Conservation (phyloP, 1,140 invertebrate species). For the Gonatopus flavifemur region DNA sequence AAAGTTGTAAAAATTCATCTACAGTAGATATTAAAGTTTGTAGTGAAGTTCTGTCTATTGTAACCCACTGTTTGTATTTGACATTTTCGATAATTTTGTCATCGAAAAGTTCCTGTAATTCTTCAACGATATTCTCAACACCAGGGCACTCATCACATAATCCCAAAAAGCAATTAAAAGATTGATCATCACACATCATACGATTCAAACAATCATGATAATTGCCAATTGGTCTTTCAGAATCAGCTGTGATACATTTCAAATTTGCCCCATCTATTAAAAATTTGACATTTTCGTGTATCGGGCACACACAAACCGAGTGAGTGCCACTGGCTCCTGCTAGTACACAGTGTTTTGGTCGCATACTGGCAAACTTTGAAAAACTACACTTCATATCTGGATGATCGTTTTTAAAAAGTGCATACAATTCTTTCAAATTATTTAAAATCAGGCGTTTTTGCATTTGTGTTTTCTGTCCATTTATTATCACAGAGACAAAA, state of each 20-base stretch:
- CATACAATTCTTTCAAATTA: too few relatives aligned
- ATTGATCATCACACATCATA: slow-evolving; percentile 9
- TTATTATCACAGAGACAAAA: slow-evolving; percentile 8
- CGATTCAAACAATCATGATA: slow-evolving; percentile 17
- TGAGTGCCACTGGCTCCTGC: slow-evolving; percentile 21
- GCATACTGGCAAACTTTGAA: slow-evolving; percentile 16
- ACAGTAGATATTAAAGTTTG: not conserved
- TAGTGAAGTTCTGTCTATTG: slow-evolving; percentile 1
- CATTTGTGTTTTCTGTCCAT: slow-evolving; percentile 10
- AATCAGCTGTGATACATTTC: slow-evolving; percentile 6
- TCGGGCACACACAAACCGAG: slow-evolving; percentile 21
- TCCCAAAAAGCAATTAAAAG: slow-evolving; percentile 14
- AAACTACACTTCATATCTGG: slow-evolving; percentile 14
- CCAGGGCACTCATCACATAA: too few relatives aligned
- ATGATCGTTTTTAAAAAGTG: not conserved
- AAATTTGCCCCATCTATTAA: slow-evolving; percentile 13
- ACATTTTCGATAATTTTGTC: not conserved
- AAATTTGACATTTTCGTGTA: slow-evolving; percentile 24
- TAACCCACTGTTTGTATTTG: not conserved
- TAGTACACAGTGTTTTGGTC: too few relatives aligned
- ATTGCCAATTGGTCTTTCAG: slow-evolving; percentile 5
- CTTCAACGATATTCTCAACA: too few relatives aligned
- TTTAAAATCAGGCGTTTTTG: too few relatives aligned
- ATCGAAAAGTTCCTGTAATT: not conserved
- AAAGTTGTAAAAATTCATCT: not conserved